Conservation (phyloP, 2,113 vertebrate genomes). For the Dicrurus megarhynchus region DNA sequence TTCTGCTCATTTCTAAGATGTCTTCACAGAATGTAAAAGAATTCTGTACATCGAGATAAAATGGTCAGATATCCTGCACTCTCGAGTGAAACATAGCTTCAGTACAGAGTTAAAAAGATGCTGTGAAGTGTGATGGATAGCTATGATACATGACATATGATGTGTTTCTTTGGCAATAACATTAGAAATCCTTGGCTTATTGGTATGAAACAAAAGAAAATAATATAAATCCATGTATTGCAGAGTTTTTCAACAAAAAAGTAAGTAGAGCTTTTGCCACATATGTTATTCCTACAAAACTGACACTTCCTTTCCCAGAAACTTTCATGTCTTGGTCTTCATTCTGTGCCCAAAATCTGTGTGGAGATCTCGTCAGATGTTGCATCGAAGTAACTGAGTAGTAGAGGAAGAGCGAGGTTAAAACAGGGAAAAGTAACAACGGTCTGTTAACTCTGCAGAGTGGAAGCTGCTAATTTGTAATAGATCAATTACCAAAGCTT, state of each 20-base stretch:
- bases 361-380: neutral
- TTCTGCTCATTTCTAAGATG: neutral
- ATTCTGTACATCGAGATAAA: neutral
- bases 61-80: neutral
- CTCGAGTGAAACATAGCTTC: accelerated
- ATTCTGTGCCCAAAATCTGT: neutral
- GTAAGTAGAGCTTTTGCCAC: neutral
- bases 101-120: neutral
- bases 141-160: neutral
- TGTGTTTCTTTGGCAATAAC: neutral
- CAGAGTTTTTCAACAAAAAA: neutral
- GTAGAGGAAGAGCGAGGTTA: neutral
- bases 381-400: neutral
- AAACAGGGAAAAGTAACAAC: neutral
- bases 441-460: neutral
- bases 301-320: neutral
- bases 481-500: neutral
- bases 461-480: neutral
- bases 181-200: neutral
- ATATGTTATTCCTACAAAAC: neutral
- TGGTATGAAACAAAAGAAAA: neutral
- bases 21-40: neutral
- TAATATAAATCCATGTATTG: neutral
- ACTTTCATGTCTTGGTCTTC: neutral
- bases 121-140: neutral